Conservation (phyloP, 2,888 invertebrate genomes). For the Ashinkailepas kermadecensis region DNA sequence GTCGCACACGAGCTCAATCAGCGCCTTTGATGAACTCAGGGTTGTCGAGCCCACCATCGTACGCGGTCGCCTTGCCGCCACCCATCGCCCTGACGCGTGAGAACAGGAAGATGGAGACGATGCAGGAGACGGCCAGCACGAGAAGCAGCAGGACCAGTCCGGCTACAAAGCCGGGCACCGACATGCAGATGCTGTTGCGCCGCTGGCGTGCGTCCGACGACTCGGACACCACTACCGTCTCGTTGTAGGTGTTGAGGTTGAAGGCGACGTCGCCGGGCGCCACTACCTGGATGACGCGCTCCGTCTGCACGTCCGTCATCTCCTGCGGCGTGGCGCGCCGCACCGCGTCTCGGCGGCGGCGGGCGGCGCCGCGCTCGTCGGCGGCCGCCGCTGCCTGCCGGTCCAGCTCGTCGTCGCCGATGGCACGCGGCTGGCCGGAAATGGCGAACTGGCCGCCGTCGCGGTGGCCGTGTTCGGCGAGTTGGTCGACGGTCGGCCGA, state of each 20-base stretch:
- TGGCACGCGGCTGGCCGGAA: conserved; percentile 79
- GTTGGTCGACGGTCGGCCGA: background rate
- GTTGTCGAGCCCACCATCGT: conserved; percentile 59
- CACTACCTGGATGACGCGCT: conserved; percentile 44
- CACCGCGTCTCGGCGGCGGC: conserved; percentile 40
- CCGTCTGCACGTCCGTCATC: conserved; percentile 53
- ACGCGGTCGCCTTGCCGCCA: conserved; percentile 62
- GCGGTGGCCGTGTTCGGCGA: conserved; percentile 28
- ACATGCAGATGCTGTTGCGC: conserved; percentile 81
- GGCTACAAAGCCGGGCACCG: conserved; percentile 84
- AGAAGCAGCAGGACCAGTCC: conserved; percentile 82
- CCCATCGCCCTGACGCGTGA: conserved; percentile 83
- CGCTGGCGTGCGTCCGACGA: conserved; percentile 60
- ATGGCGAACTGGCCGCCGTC: conserved; percentile 47
- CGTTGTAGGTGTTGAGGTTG: conserved; percentile 69
- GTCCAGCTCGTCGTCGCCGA: conserved; percentile 68
- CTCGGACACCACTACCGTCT: conserved; percentile 78
- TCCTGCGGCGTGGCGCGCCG: conserved; percentile 72
- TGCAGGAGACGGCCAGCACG: conserved; percentile 78
- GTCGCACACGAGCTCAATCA: conserved; percentile 14
- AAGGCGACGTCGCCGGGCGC: conserved; percentile 47
- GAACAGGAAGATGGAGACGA: conserved; percentile 86
- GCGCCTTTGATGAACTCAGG: conserved; percentile 66
- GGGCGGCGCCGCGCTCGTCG: conserved; percentile 56
- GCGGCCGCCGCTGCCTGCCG: conserved; percentile 27